A percentile compares a stretch with the other conserved stretches of the same genome.
Evolutionary conservation across 1,140 invertebrate genomes (phyloP).

Genomic region (Papilio polytes): DNA sequence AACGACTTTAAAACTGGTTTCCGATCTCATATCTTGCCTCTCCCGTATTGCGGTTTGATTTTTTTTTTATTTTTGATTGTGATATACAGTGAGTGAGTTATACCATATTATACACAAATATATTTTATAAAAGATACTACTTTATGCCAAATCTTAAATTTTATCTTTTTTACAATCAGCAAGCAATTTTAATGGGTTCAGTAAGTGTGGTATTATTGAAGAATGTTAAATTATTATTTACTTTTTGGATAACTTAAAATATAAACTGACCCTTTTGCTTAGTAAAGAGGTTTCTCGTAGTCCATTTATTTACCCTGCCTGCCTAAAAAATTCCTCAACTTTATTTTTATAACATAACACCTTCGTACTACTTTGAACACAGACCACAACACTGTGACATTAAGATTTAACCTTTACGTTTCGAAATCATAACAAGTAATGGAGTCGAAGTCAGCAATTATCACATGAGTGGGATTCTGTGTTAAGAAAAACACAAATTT

Average conservation of each 20-base stretch:
- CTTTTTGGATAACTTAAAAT: background rate
- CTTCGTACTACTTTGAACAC: constrained; percentile 3
- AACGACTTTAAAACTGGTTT: constrained; percentile 36
- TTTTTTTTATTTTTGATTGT: constrained; percentile 25
- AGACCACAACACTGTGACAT: constrained; percentile 18
- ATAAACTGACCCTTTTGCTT: background rate
- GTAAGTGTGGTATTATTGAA: background rate
- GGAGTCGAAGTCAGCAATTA: constrained; percentile 7
- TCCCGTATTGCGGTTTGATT: constrained; percentile 14
- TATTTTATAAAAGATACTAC: background rate
- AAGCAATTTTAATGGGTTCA: background rate
- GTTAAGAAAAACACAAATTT: constrained; percentile 1
- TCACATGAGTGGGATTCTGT: constrained; percentile 18
- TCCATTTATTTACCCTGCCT: background rate
- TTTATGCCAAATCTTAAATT: background rate
- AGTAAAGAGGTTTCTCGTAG: background rate
- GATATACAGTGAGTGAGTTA: background rate
- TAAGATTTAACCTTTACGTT: constrained; percentile 25
- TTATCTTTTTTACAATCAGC: background rate
- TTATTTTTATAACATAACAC: background rate
- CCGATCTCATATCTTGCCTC: constrained; percentile 21
- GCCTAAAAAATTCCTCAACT: background rate
- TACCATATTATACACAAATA: background rate
- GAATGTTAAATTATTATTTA: background rate
- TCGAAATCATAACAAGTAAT: constrained; percentile 28